phyloP scores from a whole-genome alignment of 2,888 invertebrate genomes.

The Hofmannophila pseudospretella region DNA sequence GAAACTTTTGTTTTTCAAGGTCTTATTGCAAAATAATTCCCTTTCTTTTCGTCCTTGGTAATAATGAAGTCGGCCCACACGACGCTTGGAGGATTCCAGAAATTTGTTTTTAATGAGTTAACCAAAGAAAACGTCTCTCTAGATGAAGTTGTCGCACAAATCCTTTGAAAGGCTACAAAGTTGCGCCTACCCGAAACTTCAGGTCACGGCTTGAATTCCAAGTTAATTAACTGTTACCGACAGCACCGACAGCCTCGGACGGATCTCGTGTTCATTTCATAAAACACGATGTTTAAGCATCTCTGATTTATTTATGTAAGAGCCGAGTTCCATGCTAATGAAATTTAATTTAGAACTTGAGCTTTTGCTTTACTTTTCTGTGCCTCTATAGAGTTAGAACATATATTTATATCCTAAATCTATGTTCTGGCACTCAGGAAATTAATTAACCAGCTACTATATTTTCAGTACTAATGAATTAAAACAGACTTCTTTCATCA shows the following conservation, averaged over 20 bases:
- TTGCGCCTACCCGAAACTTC: slow-evolving; percentile 42
- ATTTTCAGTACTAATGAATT: no score
- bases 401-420: not conserved
- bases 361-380: not conserved
- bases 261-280: slow-evolving; percentile 32
- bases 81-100: slow-evolving; percentile 26
- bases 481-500: no score
- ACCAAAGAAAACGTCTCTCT: slow-evolving; percentile 39
- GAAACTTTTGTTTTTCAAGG: slow-evolving; percentile 12
- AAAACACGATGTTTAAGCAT: slow-evolving; percentile 27
- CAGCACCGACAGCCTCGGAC: slow-evolving; percentile 17
- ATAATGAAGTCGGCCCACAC: slow-evolving; percentile 24
- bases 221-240: slow-evolving; percentile 42
- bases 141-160: slow-evolving; percentile 33
- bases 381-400: not conserved
- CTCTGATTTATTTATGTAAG: slow-evolving; percentile 15
- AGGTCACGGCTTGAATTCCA: slow-evolving; percentile 47
- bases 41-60: slow-evolving; percentile 18
- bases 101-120: slow-evolving; percentile 54
- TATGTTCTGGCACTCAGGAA: no score
- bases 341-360: slow-evolving; percentile 11
- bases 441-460: no score
- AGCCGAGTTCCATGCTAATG: slow-evolving; percentile 13
- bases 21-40: slow-evolving; percentile 19
- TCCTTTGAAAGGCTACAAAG: slow-evolving; percentile 47